phyloP scores from a whole-genome alignment of 2,113 vertebrate genomes.

The Gobio gobio region DNA sequence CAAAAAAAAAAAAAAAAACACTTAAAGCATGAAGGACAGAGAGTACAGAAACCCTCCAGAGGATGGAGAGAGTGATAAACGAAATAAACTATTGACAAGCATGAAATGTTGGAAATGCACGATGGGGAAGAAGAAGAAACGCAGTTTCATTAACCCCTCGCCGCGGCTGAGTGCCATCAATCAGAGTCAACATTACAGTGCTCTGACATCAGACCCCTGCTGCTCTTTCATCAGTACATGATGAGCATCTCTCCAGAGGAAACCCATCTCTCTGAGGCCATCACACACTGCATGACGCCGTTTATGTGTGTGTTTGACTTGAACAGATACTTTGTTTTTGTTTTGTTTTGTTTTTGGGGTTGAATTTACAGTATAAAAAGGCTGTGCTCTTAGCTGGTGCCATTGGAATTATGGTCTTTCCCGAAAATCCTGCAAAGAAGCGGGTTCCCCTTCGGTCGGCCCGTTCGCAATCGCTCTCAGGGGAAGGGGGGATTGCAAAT shows the following conservation, averaged over 20 bases:
- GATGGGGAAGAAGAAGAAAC: neutral
- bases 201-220: slow-evolving; percentile 64
- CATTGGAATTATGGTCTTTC: neutral
- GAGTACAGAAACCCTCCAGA: neutral
- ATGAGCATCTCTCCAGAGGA: slow-evolving; percentile 63
- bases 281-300: slow-evolving; percentile 33
- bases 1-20: neutral
- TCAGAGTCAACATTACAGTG: slow-evolving; percentile 54
- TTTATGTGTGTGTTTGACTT: slow-evolving; percentile 12
- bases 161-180: slow-evolving; percentile 54
- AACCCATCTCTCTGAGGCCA: slow-evolving; percentile 28
- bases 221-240: slow-evolving; percentile 62
- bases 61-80: neutral
- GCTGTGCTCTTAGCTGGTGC: neutral
- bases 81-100: slow-evolving; percentile 8
- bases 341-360: too few relatives aligned
- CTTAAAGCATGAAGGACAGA: neutral
- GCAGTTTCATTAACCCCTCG: slow-evolving; percentile 55
- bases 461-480: too few relatives aligned
- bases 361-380: too few relatives aligned
- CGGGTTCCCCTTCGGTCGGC: too few relatives aligned
- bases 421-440: neutral
- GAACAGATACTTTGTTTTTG: neutral
- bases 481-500: too few relatives aligned
- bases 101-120: neutral